phyloP scores from a whole-genome alignment of 2,113 vertebrate species.

The Hirundichthys speculiger region DNA sequence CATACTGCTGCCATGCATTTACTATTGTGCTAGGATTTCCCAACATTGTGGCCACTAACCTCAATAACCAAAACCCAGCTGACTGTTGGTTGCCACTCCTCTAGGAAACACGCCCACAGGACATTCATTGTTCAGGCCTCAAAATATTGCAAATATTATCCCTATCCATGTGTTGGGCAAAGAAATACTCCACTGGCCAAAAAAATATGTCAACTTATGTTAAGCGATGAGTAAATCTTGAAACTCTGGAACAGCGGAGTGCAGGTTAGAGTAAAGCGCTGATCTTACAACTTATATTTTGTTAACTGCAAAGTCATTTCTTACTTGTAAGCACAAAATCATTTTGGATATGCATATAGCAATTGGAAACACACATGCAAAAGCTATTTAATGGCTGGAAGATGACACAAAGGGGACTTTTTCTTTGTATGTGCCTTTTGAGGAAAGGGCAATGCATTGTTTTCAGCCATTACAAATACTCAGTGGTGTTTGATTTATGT shows the following conservation, averaged over 20 bases:
- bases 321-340: not conserved
- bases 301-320: no score
- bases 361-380: not conserved
- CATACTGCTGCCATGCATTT: conserved; percentile 15
- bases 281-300: no score
- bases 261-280: no score
- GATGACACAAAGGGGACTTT: not conserved
- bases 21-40: conserved; percentile 34
- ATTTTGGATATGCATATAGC: not conserved
- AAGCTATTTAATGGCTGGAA: not conserved
- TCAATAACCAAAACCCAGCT: conserved; percentile 58
- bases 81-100: conserved; percentile 63
- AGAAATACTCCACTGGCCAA: conserved; percentile 52
- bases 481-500: not conserved
- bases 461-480: not conserved
- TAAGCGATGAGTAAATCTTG: not conserved
- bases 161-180: conserved; percentile 43
- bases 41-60: conserved; percentile 39
- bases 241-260: no score
- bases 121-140: conserved; percentile 59
- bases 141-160: conserved; percentile 59
- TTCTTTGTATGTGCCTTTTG: no score
- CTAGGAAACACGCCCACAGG: conserved; percentile 53
- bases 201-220: not conserved
- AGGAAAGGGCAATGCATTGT: no score